A percentile compares a stretch with the other conserved stretches of the same genome.
Conservation (phyloP, 2,113 vertebrate species). For the Alligator sinensis region DNA sequence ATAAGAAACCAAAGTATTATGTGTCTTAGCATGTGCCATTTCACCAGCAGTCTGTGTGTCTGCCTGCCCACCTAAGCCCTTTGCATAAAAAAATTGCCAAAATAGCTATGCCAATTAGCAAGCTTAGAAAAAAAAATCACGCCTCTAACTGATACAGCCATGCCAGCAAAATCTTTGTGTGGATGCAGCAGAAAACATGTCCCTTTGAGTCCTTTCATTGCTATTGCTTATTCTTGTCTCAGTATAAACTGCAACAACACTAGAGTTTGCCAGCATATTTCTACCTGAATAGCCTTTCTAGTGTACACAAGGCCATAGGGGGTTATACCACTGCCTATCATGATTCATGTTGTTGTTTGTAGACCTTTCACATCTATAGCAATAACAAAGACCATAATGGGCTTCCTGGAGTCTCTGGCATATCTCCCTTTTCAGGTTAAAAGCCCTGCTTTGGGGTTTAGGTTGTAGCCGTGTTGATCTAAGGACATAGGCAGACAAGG, state of each 20-base stretch:
- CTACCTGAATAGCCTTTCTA: not conserved
- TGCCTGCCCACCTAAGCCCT: not conserved
- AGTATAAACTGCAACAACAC: not conserved
- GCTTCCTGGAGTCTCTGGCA: not conserved
- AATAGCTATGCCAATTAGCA: not conserved
- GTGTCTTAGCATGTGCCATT: not conserved
- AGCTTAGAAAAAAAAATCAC: not conserved
- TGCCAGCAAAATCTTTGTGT: not conserved
- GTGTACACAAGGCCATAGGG: not conserved
- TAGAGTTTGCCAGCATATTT: not conserved
- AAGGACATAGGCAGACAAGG: too few species aligned
- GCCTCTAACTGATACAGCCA: not conserved
- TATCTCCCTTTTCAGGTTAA: not conserved
- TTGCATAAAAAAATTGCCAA: not conserved
- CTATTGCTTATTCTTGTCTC: not conserved
- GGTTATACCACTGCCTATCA: not conserved
- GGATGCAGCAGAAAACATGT: not conserved
- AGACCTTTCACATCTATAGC: not conserved
- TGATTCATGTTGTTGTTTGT: not conserved
- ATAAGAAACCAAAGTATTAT: constrained; percentile 25
- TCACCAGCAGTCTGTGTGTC: not conserved
- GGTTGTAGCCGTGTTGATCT: too few species aligned
- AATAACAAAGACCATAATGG: not conserved
- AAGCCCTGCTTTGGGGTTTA: not conserved
- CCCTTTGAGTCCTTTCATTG: not conserved